Base-by-base conservation (phyloP, 2,113 vertebrate genomes). In the Xiphophorus maculatus region DNA sequence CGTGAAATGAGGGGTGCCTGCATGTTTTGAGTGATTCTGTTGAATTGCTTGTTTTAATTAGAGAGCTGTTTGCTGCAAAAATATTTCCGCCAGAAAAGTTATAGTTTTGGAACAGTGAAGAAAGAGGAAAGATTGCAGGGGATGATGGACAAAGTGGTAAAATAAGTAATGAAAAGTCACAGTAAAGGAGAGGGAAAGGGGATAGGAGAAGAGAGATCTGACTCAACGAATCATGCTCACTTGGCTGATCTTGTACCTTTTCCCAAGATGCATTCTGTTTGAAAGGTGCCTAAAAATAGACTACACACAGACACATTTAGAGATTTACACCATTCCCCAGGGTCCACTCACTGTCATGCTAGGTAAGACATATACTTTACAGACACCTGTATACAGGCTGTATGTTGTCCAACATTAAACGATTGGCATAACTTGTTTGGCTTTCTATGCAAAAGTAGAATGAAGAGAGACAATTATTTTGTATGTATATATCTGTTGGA, bases 181-280 rank as follows among this genome's bases (percentile, higher is more conserved):
- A 48, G 51, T 61, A 68, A 76, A 42, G 25, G 13, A 71, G 29
- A 66, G 13, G 27, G 19, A 42, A 15, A 44, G 71, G 28, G 19
- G 27, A n/a, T 32, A 58, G 33, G n/a, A 2, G 62, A 32, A 64
- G 63, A 76, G 48, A 73, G 35, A 72, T 74, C 73, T 79, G 81
- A 87, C 84, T 79, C 51, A 27, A 77, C 74, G 63, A 89, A 88
- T 88, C 84, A 83, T 27, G 58, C 69, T 79, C 30, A 75, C 88
- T 76, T 83, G 89, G 84, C 72, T 90, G 84, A 91, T 88, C 87
- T 92, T 71, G 14, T 86, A 90, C 83, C 83, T 91, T 91, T 86
- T 86, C 88, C 87, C 88, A 85, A 78, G 84, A 88, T 89, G 87
- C 88, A 87, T 84, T 90, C 83, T 80, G 88, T 84, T 89, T 85